Evolutionary conservation across 2,113 vertebrate genomes (phyloP).

Genomic region (Puffinus mauretanicus): DNA sequence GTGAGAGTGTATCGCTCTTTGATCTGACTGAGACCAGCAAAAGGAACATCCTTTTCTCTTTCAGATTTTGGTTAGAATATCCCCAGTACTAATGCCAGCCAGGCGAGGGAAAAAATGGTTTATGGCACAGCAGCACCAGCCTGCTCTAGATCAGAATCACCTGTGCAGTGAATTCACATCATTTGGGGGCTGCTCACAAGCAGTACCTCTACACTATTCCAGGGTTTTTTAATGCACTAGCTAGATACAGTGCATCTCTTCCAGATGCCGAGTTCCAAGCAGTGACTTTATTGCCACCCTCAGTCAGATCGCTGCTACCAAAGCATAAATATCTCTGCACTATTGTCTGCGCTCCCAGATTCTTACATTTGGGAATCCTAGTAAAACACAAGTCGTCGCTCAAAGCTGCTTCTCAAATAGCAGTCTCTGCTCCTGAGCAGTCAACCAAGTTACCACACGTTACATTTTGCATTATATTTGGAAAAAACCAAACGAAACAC

Average conservation of each 20-base stretch:
- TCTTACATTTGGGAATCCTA: neutral
- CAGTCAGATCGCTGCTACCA: neutral
- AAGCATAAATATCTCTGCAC: neutral
- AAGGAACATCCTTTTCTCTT: neutral
- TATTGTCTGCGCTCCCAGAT: neutral
- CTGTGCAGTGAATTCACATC: neutral
- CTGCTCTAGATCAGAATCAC: neutral
- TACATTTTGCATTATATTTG: neutral
- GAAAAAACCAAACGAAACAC: neutral
- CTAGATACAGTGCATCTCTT: neutral
- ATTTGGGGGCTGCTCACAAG: neutral
- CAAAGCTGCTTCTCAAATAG: slow-evolving; percentile 41
- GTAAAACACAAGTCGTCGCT: slow-evolving; percentile 5
- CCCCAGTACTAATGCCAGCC: neutral
- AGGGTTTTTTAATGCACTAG: accelerated
- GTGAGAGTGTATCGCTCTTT: neutral
- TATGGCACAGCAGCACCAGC: neutral
- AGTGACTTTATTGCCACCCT: neutral
- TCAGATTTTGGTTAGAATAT: neutral
- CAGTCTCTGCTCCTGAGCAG: neutral
- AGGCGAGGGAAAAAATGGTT: neutral
- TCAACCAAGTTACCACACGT: neutral
- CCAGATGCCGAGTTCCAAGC: neutral
- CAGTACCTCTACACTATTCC: neutral
- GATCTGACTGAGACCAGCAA: neutral